These are phyloP conservation scores for Chelon labrosus DNA, from an alignment of 2,797 vertebrate species.

Conservation along the genomic window DNA sequence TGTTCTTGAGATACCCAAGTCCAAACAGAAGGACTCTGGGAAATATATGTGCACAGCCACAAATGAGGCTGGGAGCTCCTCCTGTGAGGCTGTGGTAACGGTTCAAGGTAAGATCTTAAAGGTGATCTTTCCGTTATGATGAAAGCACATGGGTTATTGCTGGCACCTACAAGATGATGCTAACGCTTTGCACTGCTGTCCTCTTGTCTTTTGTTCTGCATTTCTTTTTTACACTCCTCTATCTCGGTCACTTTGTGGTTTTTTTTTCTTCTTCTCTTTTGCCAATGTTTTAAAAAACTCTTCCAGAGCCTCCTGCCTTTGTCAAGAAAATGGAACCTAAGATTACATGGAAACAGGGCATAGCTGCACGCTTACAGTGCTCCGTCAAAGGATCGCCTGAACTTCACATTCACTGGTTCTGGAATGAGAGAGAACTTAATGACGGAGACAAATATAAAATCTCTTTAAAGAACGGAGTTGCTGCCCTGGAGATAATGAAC, in stretches of 20 bases:
- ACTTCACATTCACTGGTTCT: conserved; percentile 95
- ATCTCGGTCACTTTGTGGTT: conserved; percentile 35
- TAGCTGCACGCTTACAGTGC: conserved; percentile 92
- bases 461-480: conserved; percentile 89
- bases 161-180: conserved; percentile 49
- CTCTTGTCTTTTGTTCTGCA: conserved; percentile 45
- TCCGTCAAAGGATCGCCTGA: conserved; percentile 95
- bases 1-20: conserved; percentile 94
- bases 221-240: conserved; percentile 38
- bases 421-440: conserved; percentile 93
- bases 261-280: conserved; percentile 38
- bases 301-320: conserved; percentile 94
- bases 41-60: conserved; percentile 93
- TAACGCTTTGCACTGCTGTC: conserved; percentile 61
- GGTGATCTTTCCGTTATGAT: conserved; percentile 48
- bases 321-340: conserved; percentile 96
- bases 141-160: conserved; percentile 39
- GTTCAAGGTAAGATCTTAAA: conserved; percentile 94
- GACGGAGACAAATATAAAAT: conserved; percentile 90
- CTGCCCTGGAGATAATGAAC: conserved; percentile 89
- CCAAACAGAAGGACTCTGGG: conserved; percentile 96
- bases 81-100: conserved; percentile 87
- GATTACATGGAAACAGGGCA: conserved; percentile 94
- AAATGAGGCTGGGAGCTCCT: conserved; percentile 95
- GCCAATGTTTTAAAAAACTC: conserved; percentile 52